Evolutionary conservation across 2,113 vertebrate species (phyloP), one percentile per base, ranked within the genome.

Genomic region (Mungos mungo): DNA sequence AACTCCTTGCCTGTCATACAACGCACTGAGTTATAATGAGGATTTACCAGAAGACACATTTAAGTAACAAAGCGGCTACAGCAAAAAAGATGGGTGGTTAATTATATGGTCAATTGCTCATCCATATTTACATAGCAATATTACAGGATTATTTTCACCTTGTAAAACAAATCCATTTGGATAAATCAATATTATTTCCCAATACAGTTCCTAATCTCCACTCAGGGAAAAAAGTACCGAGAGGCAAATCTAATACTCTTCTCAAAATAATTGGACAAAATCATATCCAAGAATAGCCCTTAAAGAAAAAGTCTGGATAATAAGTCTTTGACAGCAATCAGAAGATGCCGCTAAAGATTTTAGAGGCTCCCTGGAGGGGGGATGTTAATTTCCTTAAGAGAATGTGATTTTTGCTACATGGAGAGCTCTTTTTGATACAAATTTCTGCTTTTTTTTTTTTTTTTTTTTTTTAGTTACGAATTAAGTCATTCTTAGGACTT

Each of bases 121-220:
- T 80, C 57, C 80, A 90, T 95, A 95, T 97, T 97, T 96, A 96
- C 85, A 88, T 45, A 80, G 47, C 4, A 52, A 65, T 92, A 88
- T 84, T 93, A 81, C 33, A 57, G 66, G 76, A 84, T 96, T 84
- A 92, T 80, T 96, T 96, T 90, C 84, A 96, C 71, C 88, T 95
- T 90, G 84, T 52, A 90, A 98, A 97, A 97, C 95, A 98, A 97
- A 98, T 89, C 90, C 85, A 89, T 88, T 93, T 95, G 85, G 80
- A 91, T 96, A 94, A 98, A 91, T 97, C 97, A 97, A 96, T 96
- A 91, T 94, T 80, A 93, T 94, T 98, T 97, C 80, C 95, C 88
- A 91, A 66, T 74, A 63, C 47, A 94, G 89, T 83, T 95, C 80
- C 79, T 98, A 88, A 96, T 96, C 90, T 95, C 86, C 50, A 80